phyloP scores from a whole-genome alignment of 2,797 vertebrate genomes.

The Leptatherina wallacei region DNA sequence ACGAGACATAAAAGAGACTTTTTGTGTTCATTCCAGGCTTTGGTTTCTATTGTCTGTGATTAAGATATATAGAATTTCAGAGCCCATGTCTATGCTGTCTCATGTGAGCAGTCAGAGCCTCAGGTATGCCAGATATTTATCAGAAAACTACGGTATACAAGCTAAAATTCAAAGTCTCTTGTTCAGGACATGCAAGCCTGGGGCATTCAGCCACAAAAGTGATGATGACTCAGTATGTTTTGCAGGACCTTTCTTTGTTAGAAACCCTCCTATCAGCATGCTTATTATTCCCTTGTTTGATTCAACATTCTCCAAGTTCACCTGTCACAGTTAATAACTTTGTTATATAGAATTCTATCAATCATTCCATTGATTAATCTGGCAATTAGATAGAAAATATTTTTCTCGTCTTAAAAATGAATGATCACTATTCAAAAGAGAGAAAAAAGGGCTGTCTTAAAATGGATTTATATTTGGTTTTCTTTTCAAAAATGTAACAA shows the following conservation, averaged over 20 bases:
- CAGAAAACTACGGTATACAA: constrained; percentile 12
- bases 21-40: neutral
- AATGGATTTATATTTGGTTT: too few species aligned
- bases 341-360: too few species aligned
- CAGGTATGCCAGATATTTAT: constrained; percentile 12
- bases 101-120: too few species aligned
- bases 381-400: too few species aligned
- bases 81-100: neutral
- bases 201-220: constrained; percentile 28
- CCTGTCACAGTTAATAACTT: too few species aligned
- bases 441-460: too few species aligned
- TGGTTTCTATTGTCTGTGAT: neutral
- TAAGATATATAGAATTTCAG: neutral
- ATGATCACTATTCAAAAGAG: too few species aligned
- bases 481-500: too few species aligned
- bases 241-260: constrained; percentile 17
- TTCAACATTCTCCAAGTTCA: constrained; percentile 27
- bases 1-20: too few species aligned
- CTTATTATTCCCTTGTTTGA: constrained; percentile 42
- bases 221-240: constrained; percentile 39
- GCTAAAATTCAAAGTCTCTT: constrained; percentile 15
- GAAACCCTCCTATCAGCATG: constrained; percentile 26
- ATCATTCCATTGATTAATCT: too few species aligned
- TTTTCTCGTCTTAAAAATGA: too few species aligned
- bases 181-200: constrained; percentile 30